Base-by-base conservation (phyloP, 1,140 invertebrate genomes). In the Thereuonema tuberculata region DNA sequence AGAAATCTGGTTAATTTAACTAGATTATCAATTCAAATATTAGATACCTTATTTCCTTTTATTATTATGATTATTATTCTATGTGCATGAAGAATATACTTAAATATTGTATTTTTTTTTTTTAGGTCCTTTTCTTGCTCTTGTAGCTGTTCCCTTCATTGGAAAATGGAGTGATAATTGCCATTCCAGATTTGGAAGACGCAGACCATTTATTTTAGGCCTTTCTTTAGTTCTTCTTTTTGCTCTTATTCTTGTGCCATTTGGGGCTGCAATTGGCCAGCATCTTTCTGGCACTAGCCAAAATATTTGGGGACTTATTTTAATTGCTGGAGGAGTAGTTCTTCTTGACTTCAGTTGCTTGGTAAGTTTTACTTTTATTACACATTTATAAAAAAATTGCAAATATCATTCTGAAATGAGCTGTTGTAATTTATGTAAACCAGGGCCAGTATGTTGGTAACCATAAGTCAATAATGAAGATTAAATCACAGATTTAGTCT, bases 201-300 rank as follows among this genome's bases (percentile, higher is more conserved):
- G 77, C 50, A 64, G 76, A 23, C 77, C 77, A 20, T 78, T 77
- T 61, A 78, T 79, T 57, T 63, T 77, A 50, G 66, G 60, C 2
- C 57, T 78, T 21, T 67, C 72, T 17, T 27, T 73, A 1, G 23
- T 76, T 14, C 63, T 76, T 20, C 63, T 77, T 23, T 43, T 74
- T 2, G 72, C 72, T 26, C 67, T 76, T 27, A 60, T 76, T 25
- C 48, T 71, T 12, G 71, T 75, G 58, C 70, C 72, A 23, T 71
- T 70, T 58, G 70, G 70, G 15, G 66, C 70, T 49, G 62, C 66
- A 54, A 58, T 75, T 25, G 58, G 58, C 52, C 43, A 56, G 3
- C 53, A 59, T 53, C n/a, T 68, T 50, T 62, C 17, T 56, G 63
- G n/a, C 58, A 62, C 47, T 31, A 59, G 1, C 49, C n/a, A n/a